Evolutionary conservation across 2,113 vertebrate species (phyloP), one percentile per base, ranked within the genome.

Genomic region (Mastomys coucha): DNA sequence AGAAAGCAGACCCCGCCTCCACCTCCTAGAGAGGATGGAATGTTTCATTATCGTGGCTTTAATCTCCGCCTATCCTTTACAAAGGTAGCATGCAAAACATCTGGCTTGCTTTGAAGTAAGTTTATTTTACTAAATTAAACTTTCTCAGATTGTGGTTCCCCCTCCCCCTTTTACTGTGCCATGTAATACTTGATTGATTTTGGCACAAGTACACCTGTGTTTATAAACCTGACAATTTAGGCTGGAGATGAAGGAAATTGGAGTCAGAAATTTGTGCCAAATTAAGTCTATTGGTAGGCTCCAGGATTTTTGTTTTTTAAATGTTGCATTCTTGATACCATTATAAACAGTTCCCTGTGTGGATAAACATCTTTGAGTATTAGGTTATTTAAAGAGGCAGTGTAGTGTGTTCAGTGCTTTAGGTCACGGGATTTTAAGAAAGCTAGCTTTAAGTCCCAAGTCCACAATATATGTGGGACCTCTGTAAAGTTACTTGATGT

Each of bases 51-150:
- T 97, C 92, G 45, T 26, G 90, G 93, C 70, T 95, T 98, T 97
- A 96, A 97, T 98, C 97, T 97, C 93, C 80, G 45, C 10, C 94
- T 36, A 56, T 81, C 42, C 69, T 76, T 96, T 95, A 93, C 45
- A 67, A 96, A 93, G 91, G 80, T 97, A 96, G 45, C 90, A 98
- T 95, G 97, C 95, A 98, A 98, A 84, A 91, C 89, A 97, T 98
- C 96, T 97, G 96, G 91, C 10, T 58, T 91, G 95, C 97, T 98
- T 97, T 98, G 93, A 97, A 97, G 95, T 96, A 69, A 95, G 58
- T 80, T 67, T 98, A 96, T 95, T 98, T 98, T 97, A 92, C 94
- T 88, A 69, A 97, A 91, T 60, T 88, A 94, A 97, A 76, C 81
- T 95, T 95, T 53, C 91, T 92, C 39, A 91, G 87, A 96, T 96